phyloP scores from a whole-genome alignment of 30 jellyfish, hydroid and myxozoan genomes.

The Hydractinia echinata region DNA sequence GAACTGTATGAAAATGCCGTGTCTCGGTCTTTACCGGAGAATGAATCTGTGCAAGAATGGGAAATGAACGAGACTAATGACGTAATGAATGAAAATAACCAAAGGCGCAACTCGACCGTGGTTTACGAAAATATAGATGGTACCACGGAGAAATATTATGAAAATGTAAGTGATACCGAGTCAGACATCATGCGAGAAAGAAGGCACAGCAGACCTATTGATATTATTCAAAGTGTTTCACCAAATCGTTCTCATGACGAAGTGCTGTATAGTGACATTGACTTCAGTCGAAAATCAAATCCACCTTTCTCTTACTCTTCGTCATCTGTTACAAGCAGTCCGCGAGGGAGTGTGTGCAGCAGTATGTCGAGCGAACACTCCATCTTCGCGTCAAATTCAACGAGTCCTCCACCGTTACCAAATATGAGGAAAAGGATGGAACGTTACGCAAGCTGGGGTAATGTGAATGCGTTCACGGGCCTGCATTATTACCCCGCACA shows the following conservation, averaged over 20 bases:
- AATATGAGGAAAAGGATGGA: constrained; percentile 9
- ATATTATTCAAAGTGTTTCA: constrained; percentile 12
- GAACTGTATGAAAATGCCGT: constrained; percentile 6
- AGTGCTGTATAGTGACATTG: not conserved
- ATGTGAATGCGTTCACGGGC: constrained; percentile 42
- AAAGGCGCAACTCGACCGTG: not conserved
- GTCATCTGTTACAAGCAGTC: constrained; percentile 62
- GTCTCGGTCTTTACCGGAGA: not conserved
- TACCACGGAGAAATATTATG: not conserved
- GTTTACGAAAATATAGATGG: constrained; percentile 11
- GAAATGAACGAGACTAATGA: not conserved
- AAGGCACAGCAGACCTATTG: constrained; percentile 16
- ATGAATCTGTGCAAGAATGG: not conserved
- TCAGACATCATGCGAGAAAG: constrained; percentile 13
- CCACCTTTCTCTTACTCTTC: constrained; percentile 18
- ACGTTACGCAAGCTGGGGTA: constrained; percentile 52
- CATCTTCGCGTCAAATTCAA: constrained; percentile 45
- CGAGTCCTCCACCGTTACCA: constrained; percentile 78
- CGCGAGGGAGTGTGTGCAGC: constrained; percentile 41
- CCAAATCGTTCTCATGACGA: not conserved
- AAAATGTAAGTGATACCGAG: constrained; percentile 8
- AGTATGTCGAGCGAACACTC: constrained; percentile 75
- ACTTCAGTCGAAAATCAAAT: constrained; percentile 10
- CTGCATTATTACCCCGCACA: constrained; percentile 49
- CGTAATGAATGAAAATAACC: not conserved